A percentile compares a stretch with the other conserved stretches of the same genome.
Conservation (phyloP, 2,797 vertebrate species). For the Gadopsis marmoratus region DNA sequence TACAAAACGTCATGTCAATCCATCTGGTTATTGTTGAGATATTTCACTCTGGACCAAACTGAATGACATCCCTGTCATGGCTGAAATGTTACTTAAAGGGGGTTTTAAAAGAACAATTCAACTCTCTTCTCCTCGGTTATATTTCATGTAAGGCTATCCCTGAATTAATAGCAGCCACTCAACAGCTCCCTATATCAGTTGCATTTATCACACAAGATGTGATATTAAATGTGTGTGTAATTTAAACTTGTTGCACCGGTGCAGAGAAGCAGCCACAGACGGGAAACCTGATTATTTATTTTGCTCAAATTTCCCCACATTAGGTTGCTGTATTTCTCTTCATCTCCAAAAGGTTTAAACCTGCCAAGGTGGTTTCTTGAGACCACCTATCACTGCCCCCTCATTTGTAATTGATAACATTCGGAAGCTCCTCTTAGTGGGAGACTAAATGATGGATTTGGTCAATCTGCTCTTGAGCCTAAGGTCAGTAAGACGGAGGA, state of each 20-base stretch:
- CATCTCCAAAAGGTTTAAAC: slow-evolving; percentile 15
- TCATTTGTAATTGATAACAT: slow-evolving; percentile 54
- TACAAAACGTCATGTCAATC: no score
- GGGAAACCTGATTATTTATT: slow-evolving; percentile 19
- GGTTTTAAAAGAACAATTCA: neutral
- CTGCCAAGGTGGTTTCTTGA: slow-evolving; percentile 43
- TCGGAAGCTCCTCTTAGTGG: slow-evolving; percentile 31
- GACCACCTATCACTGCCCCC: slow-evolving; percentile 28
- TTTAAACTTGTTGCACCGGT: slow-evolving; percentile 1
- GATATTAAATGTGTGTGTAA: neutral
- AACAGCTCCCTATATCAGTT: slow-evolving; percentile 1
- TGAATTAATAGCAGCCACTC: slow-evolving; percentile 25
- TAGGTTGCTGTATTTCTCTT: slow-evolving; percentile 35
- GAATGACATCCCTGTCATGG: neutral
- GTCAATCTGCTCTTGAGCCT: slow-evolving; percentile 28
- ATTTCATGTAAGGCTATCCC: slow-evolving; percentile 8
- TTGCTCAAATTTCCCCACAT: slow-evolving; percentile 7
- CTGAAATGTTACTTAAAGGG: neutral
- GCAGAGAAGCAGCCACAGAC: slow-evolving; percentile 7
- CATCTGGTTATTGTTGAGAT: neutral
- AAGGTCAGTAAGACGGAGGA: slow-evolving; percentile 25
- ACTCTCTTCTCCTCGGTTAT: neutral
- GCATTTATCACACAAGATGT: slow-evolving; percentile 6
- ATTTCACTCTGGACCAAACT: neutral
- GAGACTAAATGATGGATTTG: slow-evolving; percentile 54